A percentile compares a stretch with the other conserved stretches of the same genome.
Evolutionary conservation across 2,888 invertebrate genomes (phyloP).

Genomic region (Epinotia nisella): DNA sequence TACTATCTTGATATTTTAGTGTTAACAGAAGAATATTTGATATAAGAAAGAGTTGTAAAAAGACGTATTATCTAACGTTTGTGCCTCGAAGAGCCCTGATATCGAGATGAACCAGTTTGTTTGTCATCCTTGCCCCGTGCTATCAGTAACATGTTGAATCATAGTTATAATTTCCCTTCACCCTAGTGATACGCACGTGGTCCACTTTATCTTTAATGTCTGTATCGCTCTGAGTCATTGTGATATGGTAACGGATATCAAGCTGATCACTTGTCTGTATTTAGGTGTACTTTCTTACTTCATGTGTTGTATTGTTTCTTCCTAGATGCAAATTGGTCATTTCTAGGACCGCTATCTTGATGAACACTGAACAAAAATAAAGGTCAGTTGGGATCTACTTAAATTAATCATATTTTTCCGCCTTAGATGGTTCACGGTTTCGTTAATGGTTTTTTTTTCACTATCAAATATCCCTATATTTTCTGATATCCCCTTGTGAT

Average conservation of each 20-base stretch:
- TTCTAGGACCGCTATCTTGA: constrained; percentile 61
- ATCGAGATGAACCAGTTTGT: constrained; percentile 49
- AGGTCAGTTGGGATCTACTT: neutral
- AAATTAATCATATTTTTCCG: neutral
- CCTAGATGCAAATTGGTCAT: constrained; percentile 62
- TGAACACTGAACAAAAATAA: constrained; percentile 55
- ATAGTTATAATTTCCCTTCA: constrained; percentile 13
- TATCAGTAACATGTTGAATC: neutral
- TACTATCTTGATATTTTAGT: constrained; percentile 81
- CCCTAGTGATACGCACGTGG: constrained; percentile 45
- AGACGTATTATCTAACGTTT: constrained; percentile 67
- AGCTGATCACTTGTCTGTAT: constrained; percentile 62
- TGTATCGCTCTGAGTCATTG: constrained; percentile 54
- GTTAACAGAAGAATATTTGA: constrained; percentile 72
- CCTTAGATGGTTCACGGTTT: no score
- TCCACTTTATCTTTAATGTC: constrained; percentile 48
- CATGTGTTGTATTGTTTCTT: constrained; percentile 68
- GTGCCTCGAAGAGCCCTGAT: constrained; percentile 76
- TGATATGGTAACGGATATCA: constrained; percentile 72
- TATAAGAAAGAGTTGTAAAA: constrained; percentile 70
- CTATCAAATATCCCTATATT: no score
- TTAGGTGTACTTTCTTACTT: constrained; percentile 55
- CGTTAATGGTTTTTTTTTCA: no score
- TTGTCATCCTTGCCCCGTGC: constrained; percentile 34
- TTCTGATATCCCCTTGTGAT: neutral